Conservation (phyloP, 1,140 invertebrate species). For the Parasteatoda tepidariorum region DNA sequence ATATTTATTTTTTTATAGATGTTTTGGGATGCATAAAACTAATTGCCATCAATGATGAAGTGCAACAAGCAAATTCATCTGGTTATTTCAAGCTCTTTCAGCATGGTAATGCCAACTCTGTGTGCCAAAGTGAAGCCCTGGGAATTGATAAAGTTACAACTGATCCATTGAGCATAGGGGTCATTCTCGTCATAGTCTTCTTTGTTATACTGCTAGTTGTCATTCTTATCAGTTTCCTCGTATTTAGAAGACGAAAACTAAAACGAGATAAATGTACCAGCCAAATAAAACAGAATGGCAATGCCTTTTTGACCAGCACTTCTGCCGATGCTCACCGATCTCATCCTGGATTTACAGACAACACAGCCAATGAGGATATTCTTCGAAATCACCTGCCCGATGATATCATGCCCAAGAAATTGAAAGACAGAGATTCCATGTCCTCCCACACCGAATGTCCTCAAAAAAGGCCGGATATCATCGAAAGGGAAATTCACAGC, state of each 20-base stretch:
- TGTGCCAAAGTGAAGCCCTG: conserved; percentile 75
- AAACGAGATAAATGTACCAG: conserved; percentile 39
- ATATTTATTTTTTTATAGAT: conserved; percentile 71
- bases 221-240: conserved; percentile 88
- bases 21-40: conserved; percentile 92
- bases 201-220: conserved; percentile 89
- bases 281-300: conserved; percentile 59
- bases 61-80: conserved; percentile 88
- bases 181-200: conserved; percentile 93
- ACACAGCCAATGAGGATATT: conserved; percentile 68
- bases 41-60: conserved; percentile 88
- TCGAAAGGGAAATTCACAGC: conserved; percentile 88
- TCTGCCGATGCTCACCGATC: conserved; percentile 64
- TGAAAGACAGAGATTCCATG: conserved; percentile 87
- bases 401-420: conserved; percentile 76
- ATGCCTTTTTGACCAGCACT: conserved; percentile 42
- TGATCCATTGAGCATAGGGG: conserved; percentile 88
- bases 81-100: conserved; percentile 79
- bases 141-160: conserved; percentile 76
- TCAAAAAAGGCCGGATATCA: conserved; percentile 86
- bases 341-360: conserved; percentile 67
- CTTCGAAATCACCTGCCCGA: conserved; percentile 73
- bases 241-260: conserved; percentile 73
- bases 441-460: conserved; percentile 70
- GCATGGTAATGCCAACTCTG: conserved; percentile 72